Evolutionary conservation across 2,888 invertebrate genomes (phyloP), one percentile per base, ranked within the genome.

Genomic region (Pedicia rivosa): DNA sequence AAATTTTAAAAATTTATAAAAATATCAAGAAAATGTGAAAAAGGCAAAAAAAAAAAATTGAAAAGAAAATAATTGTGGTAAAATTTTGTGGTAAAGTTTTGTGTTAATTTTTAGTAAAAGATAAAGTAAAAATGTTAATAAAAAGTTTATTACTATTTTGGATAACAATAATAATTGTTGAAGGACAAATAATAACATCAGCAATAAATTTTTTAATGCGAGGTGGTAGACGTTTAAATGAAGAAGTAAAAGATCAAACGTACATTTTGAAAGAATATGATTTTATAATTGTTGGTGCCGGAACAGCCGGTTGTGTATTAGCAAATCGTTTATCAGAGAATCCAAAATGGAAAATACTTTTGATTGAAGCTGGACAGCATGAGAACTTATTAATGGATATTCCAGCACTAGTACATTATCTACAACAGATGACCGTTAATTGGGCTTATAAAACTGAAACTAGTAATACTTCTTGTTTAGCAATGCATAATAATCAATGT

Each of bases 391-490:
- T 80, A 8, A 81, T 80, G 79, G 81, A 82, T 50, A 65, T 82
- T 19, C 82, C 82, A 0, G 59, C 79, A n/a, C 51, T 78, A 3
- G 78, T 77, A 3, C 75, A 76, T 51, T 76, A 75, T 47, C 59
- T 82, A 6, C 83, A 83, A 50, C 68, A 78, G 46, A 57, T 56
- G 37, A 64, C 71, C 28, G 70, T 78, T 30, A 83, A 84, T 52
- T 86, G 87, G 87, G 74, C 68, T 44, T 87, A 83, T 56, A 73
- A 76, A 51, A 83, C 84, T 0, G 75, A 78, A 53, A 77, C 84
- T 0, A 82, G 80, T 10, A 65, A 69, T 29, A 68, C 63, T 36
- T 77, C 74, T 45, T 83, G 83, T 49, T 65, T 76, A 15, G 83
- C 81, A 5, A 76, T 83, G 65, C 72, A 74, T 44, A 73, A 79